A percentile compares a stretch with the other conserved stretches of the same genome.
Evolutionary conservation across 2,113 vertebrate species (phyloP).

Genomic region (Ceyx margarethae): DNA sequence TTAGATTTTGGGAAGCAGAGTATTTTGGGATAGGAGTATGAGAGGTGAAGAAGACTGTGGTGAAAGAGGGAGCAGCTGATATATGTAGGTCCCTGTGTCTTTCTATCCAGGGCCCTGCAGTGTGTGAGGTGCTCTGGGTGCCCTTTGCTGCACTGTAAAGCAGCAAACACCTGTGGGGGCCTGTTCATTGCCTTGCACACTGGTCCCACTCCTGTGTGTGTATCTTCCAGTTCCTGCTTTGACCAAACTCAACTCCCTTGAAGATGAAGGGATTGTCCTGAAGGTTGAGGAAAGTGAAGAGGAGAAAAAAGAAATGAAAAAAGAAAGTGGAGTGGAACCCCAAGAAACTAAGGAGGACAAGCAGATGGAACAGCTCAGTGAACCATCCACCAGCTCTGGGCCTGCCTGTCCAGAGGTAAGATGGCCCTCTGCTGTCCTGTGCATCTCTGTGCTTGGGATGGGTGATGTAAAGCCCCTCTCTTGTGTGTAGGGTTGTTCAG

Average conservation of each 20-base stretch:
- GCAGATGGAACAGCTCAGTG: slow-evolving; percentile 54
- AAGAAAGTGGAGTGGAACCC: slow-evolving; percentile 54
- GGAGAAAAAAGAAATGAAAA: slow-evolving; percentile 54
- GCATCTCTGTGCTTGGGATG: accelerated
- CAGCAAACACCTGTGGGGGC: accelerated
- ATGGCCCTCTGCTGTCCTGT: background rate
- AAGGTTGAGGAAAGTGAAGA: slow-evolving; percentile 68
- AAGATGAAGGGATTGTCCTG: slow-evolving; percentile 68
- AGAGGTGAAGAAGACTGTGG: background rate
- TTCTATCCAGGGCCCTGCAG: background rate
- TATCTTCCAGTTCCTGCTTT: slow-evolving; percentile 70
- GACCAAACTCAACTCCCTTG: slow-evolving; percentile 66
- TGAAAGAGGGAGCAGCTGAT: background rate
- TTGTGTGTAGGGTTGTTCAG: background rate
- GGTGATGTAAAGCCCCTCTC: background rate
- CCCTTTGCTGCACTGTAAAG: background rate
- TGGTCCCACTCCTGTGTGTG: background rate
- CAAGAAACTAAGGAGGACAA: slow-evolving; percentile 40
- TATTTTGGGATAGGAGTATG: background rate
- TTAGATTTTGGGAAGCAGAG: background rate
- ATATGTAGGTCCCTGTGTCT: background rate
- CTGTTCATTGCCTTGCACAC: background rate
- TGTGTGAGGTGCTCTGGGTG: background rate
- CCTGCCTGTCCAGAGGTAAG: slow-evolving; percentile 69
- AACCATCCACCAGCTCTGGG: slow-evolving; percentile 76